Evolutionary conservation across 2,113 vertebrate species (phyloP), one percentile per base, ranked within the genome.

Genomic region (Seriola quinqueradiata): DNA sequence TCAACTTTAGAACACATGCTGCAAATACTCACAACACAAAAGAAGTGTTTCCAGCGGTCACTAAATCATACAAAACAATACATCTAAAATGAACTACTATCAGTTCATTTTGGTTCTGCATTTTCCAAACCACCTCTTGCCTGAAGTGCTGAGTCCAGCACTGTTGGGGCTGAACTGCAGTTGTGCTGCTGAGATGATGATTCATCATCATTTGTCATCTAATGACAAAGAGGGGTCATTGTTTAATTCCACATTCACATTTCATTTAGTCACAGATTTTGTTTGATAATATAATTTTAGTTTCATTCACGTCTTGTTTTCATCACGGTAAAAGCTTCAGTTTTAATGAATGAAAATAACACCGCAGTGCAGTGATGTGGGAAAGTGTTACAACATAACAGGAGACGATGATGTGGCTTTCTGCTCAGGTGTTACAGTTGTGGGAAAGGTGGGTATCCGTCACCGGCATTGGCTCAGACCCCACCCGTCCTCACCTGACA

Each of bases 141-240:
- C 70, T 59, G 28, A 28, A 28, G 28, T 28, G 28, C 28, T 28
- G 28, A 28, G 28, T 28, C 28, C 28, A 28, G 28, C 28, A 28
- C 28, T 28, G 28, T 28, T 28, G 38, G 38, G 38, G 6, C 38
- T 38, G 38, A 38, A 8, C 38, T 38, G 38, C 38, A 38, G 38
- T 38, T 38, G 38, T 38, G 38, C 38, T 38, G 50, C 68, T 38
- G 67, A 11, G 67, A 34, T 36, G 67, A 71, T 59, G 70, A 57
- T 34, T 28, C 28, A 28, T 28, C 28, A 28, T 2, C 28, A 28
- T 28, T 42, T 58, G 25, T 55, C 8, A 14, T 19, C 32, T 32
- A 46, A 23, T 34, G 42, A 28, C n/a, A 48, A 16, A 2, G 48
- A 36, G 46, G 44, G 34, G 13, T 48, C 38, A 63, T 9, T 50